Base-by-base conservation (phyloP, 1,140 invertebrate species). In the Spodoptera frugiperda region DNA sequence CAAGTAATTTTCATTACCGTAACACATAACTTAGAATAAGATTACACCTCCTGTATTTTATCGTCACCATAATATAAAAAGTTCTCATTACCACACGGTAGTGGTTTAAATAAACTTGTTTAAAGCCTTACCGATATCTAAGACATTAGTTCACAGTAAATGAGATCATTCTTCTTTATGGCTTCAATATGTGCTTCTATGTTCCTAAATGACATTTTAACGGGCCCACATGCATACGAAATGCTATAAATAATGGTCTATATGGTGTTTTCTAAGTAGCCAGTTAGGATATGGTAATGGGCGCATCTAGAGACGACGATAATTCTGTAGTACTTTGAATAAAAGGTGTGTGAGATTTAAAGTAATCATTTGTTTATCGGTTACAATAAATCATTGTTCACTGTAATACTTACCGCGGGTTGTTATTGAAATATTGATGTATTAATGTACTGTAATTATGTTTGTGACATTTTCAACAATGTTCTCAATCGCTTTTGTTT, bases 131-230 rank as follows among this genome's bases (percentile, higher is more conserved):
- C 59, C 15, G 59, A 63, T 65, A 65, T 65, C 61, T 15, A 21
- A 65, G 9, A 65, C 61, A 48, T 65, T 63, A 44, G 59, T 63
- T 48, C 61, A 48, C 15, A 14, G 61, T 65, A 48, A 65, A 65
- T 48, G 4, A 65, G 44, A 65, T 49, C 39, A 65, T 65, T 65
- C 61, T 25, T 65, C 21, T 65, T 65, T 48, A 65, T 65, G 44
- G n/a, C 10, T 12, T 48, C 61, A 48, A 25, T 59, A 59, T 65
- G 61, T 65, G 17, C 61, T 48, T 65, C 61, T 65, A 65, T 65
- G 61, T 49, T 48, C 8, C 15, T n/a, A 25, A 65, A 49, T 65
- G 61, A 25, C 17, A 21, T 46, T 65, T 25, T 15, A n/a, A 65
- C 46, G 46, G 61, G 44, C 17, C 44, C 61, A 65, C 48, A 65